Percentiles rank a stretch among this genome's conserved stretches.
Conservation (phyloP, 2,113 vertebrate genomes). For the Micronisus gabar region DNA sequence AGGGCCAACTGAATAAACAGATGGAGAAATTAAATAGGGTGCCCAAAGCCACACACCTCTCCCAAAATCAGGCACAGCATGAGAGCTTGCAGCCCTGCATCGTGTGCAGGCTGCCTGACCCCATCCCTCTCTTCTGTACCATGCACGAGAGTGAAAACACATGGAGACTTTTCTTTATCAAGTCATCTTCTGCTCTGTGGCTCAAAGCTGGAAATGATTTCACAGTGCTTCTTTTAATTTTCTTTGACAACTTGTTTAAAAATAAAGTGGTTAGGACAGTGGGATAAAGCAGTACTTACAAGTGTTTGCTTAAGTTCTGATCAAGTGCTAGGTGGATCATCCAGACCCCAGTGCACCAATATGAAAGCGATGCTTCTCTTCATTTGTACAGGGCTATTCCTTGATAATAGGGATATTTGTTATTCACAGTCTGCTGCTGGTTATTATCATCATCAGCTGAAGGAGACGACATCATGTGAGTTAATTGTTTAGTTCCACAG, state of each 20-base stretch:
- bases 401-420: background rate
- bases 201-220: background rate
- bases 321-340: background rate
- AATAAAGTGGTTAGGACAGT: background rate
- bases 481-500: slow-evolving; percentile 17
- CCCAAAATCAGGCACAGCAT: background rate
- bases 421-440: background rate
- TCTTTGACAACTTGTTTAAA: background rate
- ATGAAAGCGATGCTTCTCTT: background rate
- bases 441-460: background rate
- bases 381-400: background rate
- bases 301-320: background rate
- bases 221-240: background rate
- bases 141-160: background rate
- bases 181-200: background rate
- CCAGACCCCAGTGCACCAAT: background rate
- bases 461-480: background rate
- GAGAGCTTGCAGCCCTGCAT: background rate
- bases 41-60: background rate
- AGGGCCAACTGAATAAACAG: background rate
- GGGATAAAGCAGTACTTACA: background rate
- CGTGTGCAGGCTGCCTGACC: background rate
- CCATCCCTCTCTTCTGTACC: background rate
- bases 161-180: background rate
- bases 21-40: background rate